phyloP scores from a whole-genome alignment of 1,140 invertebrate genomes.

The Metopolophium dirhodum region DNA sequence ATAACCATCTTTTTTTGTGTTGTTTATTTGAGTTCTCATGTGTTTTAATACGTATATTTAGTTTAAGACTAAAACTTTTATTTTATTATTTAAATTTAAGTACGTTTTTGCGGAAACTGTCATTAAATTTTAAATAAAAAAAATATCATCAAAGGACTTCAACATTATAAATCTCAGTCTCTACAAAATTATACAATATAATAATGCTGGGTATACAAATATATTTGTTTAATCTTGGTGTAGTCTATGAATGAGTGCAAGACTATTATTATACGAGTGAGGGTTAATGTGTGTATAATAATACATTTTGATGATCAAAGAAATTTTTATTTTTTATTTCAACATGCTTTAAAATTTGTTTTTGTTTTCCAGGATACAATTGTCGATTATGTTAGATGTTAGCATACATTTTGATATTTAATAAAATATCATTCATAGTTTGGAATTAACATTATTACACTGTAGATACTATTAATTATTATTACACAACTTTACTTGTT shows the following conservation, averaged over 20 bases:
- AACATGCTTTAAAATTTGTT: neutral
- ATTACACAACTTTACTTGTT: too few species aligned
- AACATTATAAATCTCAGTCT: neutral
- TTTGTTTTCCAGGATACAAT: neutral
- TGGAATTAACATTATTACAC: too few species aligned
- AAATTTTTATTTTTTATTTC: neutral
- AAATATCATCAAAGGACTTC: neutral
- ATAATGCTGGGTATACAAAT: neutral
- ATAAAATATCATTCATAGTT: too few species aligned
- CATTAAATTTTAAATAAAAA: neutral
- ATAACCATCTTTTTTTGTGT: neutral
- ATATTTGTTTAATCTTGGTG: neutral
- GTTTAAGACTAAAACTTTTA: neutral
- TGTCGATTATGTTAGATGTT: neutral
- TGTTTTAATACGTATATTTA: neutral
- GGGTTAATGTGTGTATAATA: too few species aligned
- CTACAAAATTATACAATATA: neutral
- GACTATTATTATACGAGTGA: too few species aligned
- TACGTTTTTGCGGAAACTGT: neutral
- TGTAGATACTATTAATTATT: too few species aligned
- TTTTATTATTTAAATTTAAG: constrained; percentile 1
- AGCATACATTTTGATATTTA: neutral
- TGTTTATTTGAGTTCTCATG: neutral
- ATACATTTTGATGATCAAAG: neutral
- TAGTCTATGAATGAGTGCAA: too few species aligned